Evolutionary conservation across 2,113 vertebrate species (phyloP).

Genomic region (Ammodytes dubius): DNA sequence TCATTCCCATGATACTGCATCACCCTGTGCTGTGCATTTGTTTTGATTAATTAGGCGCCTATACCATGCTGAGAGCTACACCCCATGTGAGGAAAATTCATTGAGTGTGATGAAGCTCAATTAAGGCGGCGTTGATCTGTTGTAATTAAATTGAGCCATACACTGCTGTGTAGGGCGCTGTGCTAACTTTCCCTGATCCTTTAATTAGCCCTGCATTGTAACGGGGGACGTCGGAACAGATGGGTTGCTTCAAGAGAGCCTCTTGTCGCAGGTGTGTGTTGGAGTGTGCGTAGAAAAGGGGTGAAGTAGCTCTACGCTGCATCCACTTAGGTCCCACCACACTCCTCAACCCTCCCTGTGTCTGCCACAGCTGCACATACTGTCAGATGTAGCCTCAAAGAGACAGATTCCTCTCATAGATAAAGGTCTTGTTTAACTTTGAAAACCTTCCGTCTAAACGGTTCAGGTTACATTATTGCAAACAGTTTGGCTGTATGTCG

Average conservation of each 20-base stretch:
- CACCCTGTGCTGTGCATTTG: slow-evolving; percentile 36
- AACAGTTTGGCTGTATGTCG: slow-evolving; percentile 26
- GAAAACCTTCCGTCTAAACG: slow-evolving; percentile 15
- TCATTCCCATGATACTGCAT: slow-evolving; percentile 24
- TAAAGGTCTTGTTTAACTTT: slow-evolving; percentile 11
- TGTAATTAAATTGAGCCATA: slow-evolving; percentile 68
- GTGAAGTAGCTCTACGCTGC: slow-evolving; percentile 36
- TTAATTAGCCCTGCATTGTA: slow-evolving; percentile 74
- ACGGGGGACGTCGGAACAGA: slow-evolving; percentile 58
- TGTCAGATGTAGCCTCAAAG: background rate
- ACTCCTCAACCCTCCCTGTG: slow-evolving; percentile 9
- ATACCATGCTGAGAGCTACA: slow-evolving; percentile 17
- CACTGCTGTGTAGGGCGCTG: slow-evolving; percentile 51
- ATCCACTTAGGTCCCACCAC: slow-evolving; percentile 27
- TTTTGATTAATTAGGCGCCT: slow-evolving; percentile 62
- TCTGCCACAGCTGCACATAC: slow-evolving; percentile 37
- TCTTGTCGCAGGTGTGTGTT: slow-evolving; percentile 49
- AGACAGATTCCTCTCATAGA: slow-evolving; percentile 4
- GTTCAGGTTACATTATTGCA: slow-evolving; percentile 34
- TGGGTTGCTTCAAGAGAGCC: slow-evolving; percentile 49
- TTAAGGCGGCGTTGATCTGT: slow-evolving; percentile 65
- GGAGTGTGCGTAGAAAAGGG: slow-evolving; percentile 21
- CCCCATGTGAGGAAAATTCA: slow-evolving; percentile 41
- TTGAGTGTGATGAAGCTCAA: slow-evolving; percentile 42
- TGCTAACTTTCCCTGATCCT: slow-evolving; percentile 64